A percentile compares a stretch with the other conserved stretches of the same genome.
phyloP scores from a whole-genome alignment of 2,797 vertebrate genomes.

The Urophycis tenuis region DNA sequence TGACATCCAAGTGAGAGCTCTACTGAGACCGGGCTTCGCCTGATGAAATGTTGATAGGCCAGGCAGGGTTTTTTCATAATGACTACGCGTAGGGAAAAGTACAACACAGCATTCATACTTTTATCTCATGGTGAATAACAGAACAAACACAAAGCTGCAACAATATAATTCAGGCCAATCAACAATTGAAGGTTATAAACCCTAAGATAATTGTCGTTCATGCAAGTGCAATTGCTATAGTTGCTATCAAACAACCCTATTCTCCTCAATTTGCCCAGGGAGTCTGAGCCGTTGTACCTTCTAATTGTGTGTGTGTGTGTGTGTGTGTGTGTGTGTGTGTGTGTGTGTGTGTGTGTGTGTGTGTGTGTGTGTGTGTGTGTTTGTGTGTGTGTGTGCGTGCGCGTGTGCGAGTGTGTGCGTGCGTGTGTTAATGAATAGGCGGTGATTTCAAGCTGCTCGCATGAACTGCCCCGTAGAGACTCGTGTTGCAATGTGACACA shows the following conservation, averaged over 20 bases:
- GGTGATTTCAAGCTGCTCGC: not conserved
- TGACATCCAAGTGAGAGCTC: conserved; percentile 37
- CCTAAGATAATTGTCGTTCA: conserved; percentile 40
- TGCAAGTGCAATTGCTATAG: conserved; percentile 27
- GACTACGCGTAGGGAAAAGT: conserved; percentile 46
- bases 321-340: not conserved
- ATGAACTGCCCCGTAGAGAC: not conserved
- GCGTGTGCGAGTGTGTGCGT: not conserved
- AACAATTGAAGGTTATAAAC: conserved; percentile 36
- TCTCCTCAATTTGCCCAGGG: conserved; percentile 32
- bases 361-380: too few relatives aligned
- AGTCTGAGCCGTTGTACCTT: conserved; percentile 41
- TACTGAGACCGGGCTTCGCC: conserved; percentile 19
- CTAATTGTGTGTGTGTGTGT: conserved; percentile 38
- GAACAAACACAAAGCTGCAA: conserved; percentile 35
- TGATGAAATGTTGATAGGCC: conserved; percentile 32
- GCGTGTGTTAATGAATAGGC: not conserved
- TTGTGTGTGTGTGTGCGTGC: not conserved
- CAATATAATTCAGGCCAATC: conserved; percentile 28
- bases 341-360: not conserved
- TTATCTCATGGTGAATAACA: conserved; percentile 42
- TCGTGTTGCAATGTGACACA: not conserved
- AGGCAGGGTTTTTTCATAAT: conserved; percentile 52
- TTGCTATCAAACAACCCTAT: conserved; percentile 25
- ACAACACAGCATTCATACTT: conserved; percentile 32